A percentile compares a stretch with the other conserved stretches of the same genome.
phyloP scores from a whole-genome alignment of 2,113 vertebrate species.

The Lasiurus borealis region DNA sequence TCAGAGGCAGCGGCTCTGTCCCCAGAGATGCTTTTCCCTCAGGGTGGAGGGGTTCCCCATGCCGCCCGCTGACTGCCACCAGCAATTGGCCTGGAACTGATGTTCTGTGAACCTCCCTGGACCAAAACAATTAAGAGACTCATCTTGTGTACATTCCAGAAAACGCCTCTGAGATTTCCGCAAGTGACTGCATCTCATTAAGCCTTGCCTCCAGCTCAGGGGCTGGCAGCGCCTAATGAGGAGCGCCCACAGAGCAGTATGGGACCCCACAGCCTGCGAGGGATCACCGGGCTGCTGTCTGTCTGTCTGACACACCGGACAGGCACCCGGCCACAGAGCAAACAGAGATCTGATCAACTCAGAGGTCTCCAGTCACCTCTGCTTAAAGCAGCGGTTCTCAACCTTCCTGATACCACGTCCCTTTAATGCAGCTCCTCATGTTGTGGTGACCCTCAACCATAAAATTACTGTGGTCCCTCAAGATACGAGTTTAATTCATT shows the following conservation, averaged over 20 bases:
- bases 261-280: too few relatives aligned
- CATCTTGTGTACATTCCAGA: slow-evolving; percentile 41
- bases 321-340: neutral
- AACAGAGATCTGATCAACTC: neutral
- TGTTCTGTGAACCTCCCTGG: slow-evolving; percentile 58
- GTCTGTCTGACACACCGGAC: neutral
- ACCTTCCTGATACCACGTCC: neutral
- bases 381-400: too few relatives aligned
- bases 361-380: neutral
- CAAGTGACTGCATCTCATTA: slow-evolving; percentile 65
- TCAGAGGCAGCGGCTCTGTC: neutral
- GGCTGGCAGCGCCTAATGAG: neutral
- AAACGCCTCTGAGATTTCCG: slow-evolving; percentile 54
- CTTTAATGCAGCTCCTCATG: too few relatives aligned
- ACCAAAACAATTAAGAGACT: slow-evolving; percentile 71
- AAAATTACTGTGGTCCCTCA: too few relatives aligned
- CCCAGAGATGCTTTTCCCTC: neutral
- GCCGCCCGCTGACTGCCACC: neutral
- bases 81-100: neutral
- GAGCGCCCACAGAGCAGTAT: neutral
- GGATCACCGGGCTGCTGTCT: neutral
- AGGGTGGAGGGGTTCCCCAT: neutral
- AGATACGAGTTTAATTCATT: too few relatives aligned
- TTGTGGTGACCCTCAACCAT: too few relatives aligned
- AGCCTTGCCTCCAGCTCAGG: slow-evolving; percentile 9